Evolutionary conservation across 2,797 vertebrate species (phyloP), one percentile per base, ranked within the genome.

Genomic region (Pangasius mekongensis): DNA sequence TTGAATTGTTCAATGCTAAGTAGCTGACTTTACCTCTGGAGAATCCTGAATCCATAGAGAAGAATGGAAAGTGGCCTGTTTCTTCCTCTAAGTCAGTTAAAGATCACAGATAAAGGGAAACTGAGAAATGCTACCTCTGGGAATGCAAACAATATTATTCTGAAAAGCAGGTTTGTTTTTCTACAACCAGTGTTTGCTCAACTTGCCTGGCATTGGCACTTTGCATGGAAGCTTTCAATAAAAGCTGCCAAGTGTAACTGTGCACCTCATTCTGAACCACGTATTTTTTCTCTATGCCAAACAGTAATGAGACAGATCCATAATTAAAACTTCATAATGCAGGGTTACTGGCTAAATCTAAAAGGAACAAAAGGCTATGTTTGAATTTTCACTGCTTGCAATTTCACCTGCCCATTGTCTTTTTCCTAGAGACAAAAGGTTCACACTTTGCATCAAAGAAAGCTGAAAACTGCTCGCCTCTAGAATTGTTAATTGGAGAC

Each of bases 1-100:
- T 93, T 94, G 93, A 93, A 93, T 94, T 94, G 94, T 94, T 95
- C 94, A 93, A 94, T 93, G 93, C 92, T 90, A 93, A 94, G 93
- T 30, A 81, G 18, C 91, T 92, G 90, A 86, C 88, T 90, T 83
- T 91, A 85, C 87, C 94, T 94, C 94, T 76, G 83, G 94, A 94
- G 94, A 95, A 92, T 89, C 74, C 87, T 86, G 88, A 92, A 95
- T 94, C 91, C 90, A 92, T 94, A 93, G 89, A 87, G 88, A 92
- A 94, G 92, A 90, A 90, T 91, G 73, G 87, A 43, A 66, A 86
- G 27, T 83, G 90, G 87, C 88, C 89, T 92, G 67, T 91, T 90
- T 91, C 92, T 91, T 94, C 92, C 66, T 90, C 92, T 92, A 91
- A 94, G 92, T 93, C 94, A 94, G 93, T 91, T 92, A 94, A 95